Percentiles rank a stretch among this genome's conserved stretches.
Evolutionary conservation across 2,888 invertebrate species (phyloP).

Genomic region (Thelaira solivaga): DNA sequence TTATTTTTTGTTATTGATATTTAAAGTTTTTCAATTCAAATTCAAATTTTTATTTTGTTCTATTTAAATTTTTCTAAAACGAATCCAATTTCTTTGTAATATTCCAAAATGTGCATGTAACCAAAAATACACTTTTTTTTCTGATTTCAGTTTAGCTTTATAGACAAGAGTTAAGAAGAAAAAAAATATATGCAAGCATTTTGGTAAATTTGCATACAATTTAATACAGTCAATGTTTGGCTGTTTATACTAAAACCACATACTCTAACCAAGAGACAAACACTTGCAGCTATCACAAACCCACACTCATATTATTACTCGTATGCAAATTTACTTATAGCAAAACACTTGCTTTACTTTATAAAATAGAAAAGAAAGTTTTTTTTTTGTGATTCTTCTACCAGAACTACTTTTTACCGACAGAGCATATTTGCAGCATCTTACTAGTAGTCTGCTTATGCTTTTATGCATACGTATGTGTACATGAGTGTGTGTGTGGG

Average conservation of each 20-base stretch:
- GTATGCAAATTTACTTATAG: too few species aligned
- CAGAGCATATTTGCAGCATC: neutral
- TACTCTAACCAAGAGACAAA: constrained; percentile 8
- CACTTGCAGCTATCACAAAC: constrained; percentile 13
- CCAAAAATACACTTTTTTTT: neutral
- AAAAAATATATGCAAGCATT: neutral
- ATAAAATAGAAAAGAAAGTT: too few species aligned
- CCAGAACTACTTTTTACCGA: neutral
- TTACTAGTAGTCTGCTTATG: neutral
- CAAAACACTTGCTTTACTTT: constrained; percentile 11
- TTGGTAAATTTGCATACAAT: neutral
- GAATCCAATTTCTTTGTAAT: too few species aligned
- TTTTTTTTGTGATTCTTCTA: too few species aligned
- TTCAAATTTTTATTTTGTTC: neutral
- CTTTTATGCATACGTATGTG: neutral
- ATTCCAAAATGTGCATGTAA: neutral
- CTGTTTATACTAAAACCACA: neutral
- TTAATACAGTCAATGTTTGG: neutral
- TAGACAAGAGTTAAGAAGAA: too few species aligned
- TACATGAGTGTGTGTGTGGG: constrained; percentile 10
- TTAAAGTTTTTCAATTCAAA: too few species aligned
- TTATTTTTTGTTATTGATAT: neutral
- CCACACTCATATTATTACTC: neutral
- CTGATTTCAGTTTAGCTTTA: neutral
- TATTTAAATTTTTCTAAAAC: neutral